These are phyloP conservation scores for Nannospalax galili DNA, from an alignment of 2,113 vertebrate species.

Conservation along the genomic window DNA sequence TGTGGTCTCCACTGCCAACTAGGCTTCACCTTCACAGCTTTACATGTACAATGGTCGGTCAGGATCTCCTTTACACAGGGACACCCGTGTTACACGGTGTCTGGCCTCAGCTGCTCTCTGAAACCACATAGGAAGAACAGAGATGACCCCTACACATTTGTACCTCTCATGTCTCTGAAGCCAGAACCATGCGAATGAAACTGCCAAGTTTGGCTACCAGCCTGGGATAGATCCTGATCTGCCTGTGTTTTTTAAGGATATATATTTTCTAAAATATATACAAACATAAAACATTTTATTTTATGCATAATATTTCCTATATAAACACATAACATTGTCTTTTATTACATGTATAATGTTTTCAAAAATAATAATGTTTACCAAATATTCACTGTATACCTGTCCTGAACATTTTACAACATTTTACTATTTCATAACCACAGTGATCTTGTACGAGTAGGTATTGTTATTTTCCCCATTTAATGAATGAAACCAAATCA, in stretches of 20 bases:
- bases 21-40: no score
- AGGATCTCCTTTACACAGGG: no score
- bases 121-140: no score
- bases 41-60: no score
- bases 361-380: conserved; percentile 31
- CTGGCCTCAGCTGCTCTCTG: no score
- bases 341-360: conserved; percentile 14
- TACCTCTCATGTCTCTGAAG: no score
- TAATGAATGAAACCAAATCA: conserved; percentile 42
- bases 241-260: conserved; percentile 54
- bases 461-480: conserved; percentile 46
- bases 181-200: no score
- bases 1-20: no score
- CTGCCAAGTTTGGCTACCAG: no score
- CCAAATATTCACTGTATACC: not conserved
- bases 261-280: not conserved
- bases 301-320: conserved; percentile 1
- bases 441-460: not conserved
- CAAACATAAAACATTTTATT: conserved; percentile 34
- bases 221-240: no score
- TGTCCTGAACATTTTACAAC: conserved; percentile 35
- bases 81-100: no score
- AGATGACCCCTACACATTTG: no score
- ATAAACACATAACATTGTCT: not conserved
- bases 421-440: not conserved